phyloP scores from a whole-genome alignment of 2,113 vertebrate genomes.

The Cavia porcellus region DNA sequence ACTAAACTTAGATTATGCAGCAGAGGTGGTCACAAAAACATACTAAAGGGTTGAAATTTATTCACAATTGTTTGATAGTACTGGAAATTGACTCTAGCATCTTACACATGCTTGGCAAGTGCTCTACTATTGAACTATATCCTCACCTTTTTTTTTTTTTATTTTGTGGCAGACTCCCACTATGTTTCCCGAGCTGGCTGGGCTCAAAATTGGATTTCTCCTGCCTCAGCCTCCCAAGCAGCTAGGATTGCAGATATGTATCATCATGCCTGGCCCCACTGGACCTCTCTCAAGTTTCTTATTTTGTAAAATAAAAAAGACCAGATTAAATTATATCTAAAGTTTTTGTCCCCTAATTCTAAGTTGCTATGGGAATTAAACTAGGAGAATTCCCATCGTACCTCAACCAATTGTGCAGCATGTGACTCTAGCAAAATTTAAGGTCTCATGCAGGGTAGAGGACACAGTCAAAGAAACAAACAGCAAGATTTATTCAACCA shows the following conservation, averaged over 20 bases:
- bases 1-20: not conserved
- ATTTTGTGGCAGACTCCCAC: not conserved
- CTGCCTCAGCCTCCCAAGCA: not conserved
- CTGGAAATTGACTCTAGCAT: too few relatives aligned
- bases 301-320: slow-evolving; percentile 64
- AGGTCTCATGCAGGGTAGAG: not conserved
- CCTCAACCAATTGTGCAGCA: not conserved
- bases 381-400: slow-evolving; percentile 13
- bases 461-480: not conserved
- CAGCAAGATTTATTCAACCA: not conserved
- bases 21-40: not conserved
- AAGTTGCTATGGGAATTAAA: slow-evolving; percentile 31
- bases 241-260: not conserved
- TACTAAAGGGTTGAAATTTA: not conserved
- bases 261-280: not conserved
- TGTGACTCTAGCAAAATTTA: slow-evolving; percentile 11
- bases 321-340: slow-evolving; percentile 22
- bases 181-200: not conserved
- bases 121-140: too few relatives aligned
- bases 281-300: not conserved
- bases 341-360: slow-evolving; percentile 37
- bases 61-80: not conserved
- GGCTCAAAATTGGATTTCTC: not conserved
- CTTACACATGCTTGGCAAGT: too few relatives aligned
- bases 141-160: too few relatives aligned